These are phyloP conservation scores for Megaceryle alcyon DNA, from an alignment of 2,797 vertebrate species.

Conservation along the genomic window DNA sequence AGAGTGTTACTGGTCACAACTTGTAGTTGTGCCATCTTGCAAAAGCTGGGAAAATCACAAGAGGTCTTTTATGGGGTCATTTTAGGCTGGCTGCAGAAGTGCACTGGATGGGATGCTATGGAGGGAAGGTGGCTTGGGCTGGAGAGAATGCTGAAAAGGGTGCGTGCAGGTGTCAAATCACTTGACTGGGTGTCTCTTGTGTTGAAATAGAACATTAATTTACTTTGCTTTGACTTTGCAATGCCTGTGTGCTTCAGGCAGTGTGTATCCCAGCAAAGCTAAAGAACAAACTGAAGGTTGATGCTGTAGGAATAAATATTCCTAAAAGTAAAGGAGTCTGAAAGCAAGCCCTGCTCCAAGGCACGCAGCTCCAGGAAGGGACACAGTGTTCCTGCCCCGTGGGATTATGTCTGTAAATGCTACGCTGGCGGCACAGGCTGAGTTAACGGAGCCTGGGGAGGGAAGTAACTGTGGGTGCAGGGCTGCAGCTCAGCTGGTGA, in stretches of 20 bases:
- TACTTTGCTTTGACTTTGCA: not conserved
- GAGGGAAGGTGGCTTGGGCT: not conserved
- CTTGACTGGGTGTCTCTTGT: not conserved
- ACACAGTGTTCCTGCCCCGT: not conserved
- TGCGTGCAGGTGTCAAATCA: rapidly evolving
- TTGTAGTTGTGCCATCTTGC: not conserved
- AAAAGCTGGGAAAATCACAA: not conserved
- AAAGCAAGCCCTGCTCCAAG: not conserved
- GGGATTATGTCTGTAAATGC: not conserved
- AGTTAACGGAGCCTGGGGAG: not conserved
- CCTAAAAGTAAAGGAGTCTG: not conserved
- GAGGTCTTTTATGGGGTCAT: not conserved
- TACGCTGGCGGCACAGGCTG: not conserved
- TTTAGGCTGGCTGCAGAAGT: not conserved
- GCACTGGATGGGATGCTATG: not conserved
- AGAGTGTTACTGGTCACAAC: not conserved
- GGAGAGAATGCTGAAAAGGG: not conserved
- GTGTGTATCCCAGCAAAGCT: not conserved
- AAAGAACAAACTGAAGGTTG: not conserved
- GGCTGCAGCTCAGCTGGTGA: not conserved
- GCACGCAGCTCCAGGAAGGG: not conserved
- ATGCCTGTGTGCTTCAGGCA: not conserved
- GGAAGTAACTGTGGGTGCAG: not conserved
- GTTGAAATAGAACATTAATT: not conserved
- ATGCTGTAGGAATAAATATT: not conserved